Percentiles rank a stretch among this genome's conserved stretches.
Conservation (phyloP, 2,888 invertebrate genomes). For the Oligia fasciuncula region DNA sequence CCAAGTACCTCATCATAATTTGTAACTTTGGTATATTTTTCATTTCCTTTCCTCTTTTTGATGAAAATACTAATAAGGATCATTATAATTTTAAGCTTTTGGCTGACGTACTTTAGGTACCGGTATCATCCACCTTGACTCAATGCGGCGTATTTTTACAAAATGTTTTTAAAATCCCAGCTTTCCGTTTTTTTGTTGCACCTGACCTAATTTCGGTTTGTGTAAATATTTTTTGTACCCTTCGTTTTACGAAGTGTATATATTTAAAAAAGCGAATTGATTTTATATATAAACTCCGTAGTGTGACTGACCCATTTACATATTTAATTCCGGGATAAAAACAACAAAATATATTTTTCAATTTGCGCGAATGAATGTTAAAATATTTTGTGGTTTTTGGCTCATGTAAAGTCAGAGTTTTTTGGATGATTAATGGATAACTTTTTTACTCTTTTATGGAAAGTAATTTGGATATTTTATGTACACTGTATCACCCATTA, state of each 20-base stretch:
- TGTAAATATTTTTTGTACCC: conserved; percentile 54
- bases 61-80: conserved; percentile 44
- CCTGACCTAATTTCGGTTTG: conserved; percentile 62
- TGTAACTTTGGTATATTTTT: conserved; percentile 22
- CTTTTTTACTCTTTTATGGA: neutral
- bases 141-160: conserved; percentile 49
- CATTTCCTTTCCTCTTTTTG: conserved; percentile 22
- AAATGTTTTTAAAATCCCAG: conserved; percentile 33
- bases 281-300: conserved; percentile 54
- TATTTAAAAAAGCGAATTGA: conserved; percentile 52
- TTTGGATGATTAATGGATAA: neutral
- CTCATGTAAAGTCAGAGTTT: neutral
- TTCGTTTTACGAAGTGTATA: conserved; percentile 26
- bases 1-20: conserved; percentile 19
- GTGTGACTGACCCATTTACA: conserved; percentile 55
- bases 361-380: conserved; percentile 36
- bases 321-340: conserved; percentile 47
- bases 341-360: conserved; percentile 36
- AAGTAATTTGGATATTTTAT: neutral
- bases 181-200: conserved; percentile 54
- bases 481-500: too few relatives aligned
- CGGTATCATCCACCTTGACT: conserved; percentile 34
- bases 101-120: conserved; percentile 31
- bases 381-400: conserved; percentile 33
- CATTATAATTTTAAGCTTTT: conserved; percentile 48